Conservation (phyloP, 2,797 vertebrate species). For the Carapus acus region DNA sequence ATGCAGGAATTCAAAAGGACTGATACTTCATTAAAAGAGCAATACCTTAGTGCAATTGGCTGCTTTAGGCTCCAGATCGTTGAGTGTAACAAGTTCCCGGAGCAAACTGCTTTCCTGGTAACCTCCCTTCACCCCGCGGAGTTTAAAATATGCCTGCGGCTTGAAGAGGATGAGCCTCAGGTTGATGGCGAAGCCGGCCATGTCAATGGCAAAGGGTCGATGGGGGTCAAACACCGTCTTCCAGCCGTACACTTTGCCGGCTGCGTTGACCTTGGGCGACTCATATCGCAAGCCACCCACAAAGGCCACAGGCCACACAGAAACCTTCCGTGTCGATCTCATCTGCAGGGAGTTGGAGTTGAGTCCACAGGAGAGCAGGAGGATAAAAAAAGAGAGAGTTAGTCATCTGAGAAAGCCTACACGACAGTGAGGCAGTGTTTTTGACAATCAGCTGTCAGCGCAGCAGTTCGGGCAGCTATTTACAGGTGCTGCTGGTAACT, state of each 20-base stretch:
- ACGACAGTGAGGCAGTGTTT: conserved; percentile 39
- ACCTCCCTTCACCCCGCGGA: conserved; percentile 94
- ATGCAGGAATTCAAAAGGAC: background rate
- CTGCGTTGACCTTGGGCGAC: conserved; percentile 91
- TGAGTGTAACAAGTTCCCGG: conserved; percentile 92
- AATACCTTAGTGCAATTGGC: conserved; percentile 98
- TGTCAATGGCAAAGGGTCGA: conserved; percentile 98
- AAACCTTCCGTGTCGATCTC: conserved; percentile 92
- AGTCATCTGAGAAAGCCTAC: conserved; percentile 40
- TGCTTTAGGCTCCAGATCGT: conserved; percentile 97
- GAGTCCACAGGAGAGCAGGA: conserved; percentile 28
- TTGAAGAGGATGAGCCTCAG: conserved; percentile 91
- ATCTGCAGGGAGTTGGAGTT: too few relatives aligned
- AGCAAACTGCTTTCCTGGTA: conserved; percentile 99
- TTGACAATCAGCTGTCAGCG: conserved; percentile 29
- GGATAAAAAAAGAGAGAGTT: conserved; percentile 34
- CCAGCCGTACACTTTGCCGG: conserved; percentile 97
- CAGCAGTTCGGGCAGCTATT: conserved; percentile 25
- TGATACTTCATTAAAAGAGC: background rate
- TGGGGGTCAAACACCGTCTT: conserved; percentile 97
- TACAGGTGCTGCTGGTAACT: conserved; percentile 28
- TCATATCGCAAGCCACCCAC: conserved; percentile 94
- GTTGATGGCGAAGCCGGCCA: conserved; percentile 97
- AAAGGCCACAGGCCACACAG: conserved; percentile 97
- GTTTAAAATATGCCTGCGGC: conserved; percentile 96